Conservation (phyloP, 2,888 invertebrate species). For the Drosophila demipolita region DNA sequence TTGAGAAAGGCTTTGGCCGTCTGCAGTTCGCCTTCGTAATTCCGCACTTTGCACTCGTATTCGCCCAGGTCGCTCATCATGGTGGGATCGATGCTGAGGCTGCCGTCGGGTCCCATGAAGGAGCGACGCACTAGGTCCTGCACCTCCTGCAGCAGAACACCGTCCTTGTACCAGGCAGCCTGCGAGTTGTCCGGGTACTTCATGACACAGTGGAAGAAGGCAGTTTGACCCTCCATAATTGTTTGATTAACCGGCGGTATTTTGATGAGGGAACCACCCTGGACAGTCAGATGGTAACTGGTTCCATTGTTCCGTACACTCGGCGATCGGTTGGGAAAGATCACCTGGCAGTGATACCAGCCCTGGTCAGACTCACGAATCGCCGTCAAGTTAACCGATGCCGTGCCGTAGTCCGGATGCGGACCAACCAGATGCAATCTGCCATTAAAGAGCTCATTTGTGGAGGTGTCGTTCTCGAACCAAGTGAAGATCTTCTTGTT, state of each 20-base stretch:
- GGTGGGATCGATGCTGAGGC: slow-evolving; percentile 91
- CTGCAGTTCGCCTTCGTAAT: slow-evolving; percentile 90
- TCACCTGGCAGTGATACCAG: slow-evolving; percentile 95
- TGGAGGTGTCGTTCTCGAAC: slow-evolving; percentile 90
- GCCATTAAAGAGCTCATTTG: slow-evolving; percentile 90
- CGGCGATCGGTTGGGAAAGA: slow-evolving; percentile 95
- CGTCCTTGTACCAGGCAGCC: slow-evolving; percentile 89
- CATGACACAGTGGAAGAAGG: slow-evolving; percentile 92
- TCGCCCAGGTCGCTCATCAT: slow-evolving; percentile 94
- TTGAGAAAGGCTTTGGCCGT: slow-evolving; percentile 94
- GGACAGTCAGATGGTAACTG: slow-evolving; percentile 94
- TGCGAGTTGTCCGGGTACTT: slow-evolving; percentile 89
- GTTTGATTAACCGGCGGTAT: slow-evolving; percentile 95
- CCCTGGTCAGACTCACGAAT: slow-evolving; percentile 95
- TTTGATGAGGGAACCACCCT: slow-evolving; percentile 94
- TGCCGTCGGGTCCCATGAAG: slow-evolving; percentile 90
- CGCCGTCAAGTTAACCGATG: slow-evolving; percentile 92
- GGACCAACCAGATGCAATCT: slow-evolving; percentile 89
- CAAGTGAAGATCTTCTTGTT: slow-evolving; percentile 92
- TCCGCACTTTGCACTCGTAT: slow-evolving; percentile 93
- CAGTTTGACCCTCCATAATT: slow-evolving; percentile 92
- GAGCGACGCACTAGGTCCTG: slow-evolving; percentile 88
- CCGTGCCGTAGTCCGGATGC: slow-evolving; percentile 86
- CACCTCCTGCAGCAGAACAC: slow-evolving; percentile 87
- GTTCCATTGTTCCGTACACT: slow-evolving; percentile 94